Evolutionary conservation across 2,888 invertebrate genomes (phyloP), one percentile per base, ranked within the genome.

Genomic region (Tolmerus cingulatus): DNA sequence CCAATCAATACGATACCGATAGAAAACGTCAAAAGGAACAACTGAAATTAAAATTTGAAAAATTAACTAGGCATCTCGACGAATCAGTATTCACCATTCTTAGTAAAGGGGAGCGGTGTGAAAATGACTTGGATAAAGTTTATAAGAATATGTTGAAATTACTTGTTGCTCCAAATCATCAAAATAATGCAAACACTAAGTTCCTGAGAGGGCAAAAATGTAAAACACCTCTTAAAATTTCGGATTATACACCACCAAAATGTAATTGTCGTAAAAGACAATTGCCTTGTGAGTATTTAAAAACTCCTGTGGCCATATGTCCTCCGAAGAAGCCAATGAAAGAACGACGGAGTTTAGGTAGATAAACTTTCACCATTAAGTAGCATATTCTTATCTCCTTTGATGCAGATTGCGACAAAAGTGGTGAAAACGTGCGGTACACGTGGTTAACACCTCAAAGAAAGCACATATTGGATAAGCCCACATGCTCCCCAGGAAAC

Each of bases 401-500:
- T 51, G 2, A 51, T 51, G n/a, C 1, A 51, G 51, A 19, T 5
- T n/a, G 7, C 51, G 51, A n/a, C n/a, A n/a, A n/a, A n/a, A n/a
- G n/a, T n/a, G n/a, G n/a, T n/a, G n/a, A 8, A 55, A 55, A 55
- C 8, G 66, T 27, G 9, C 14, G 4, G 7, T 66, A 66, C 12
- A 27, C 27, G 12, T 66, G 66, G 66, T 12, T 51, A 27, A 79
- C 79, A 14, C 94, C 94, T 27, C 95, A 95, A 90, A 95, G 95
- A 91, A 92, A 95, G 46, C 93, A 94, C 87, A 96, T 95, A 95
- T 93, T 93, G 2, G 94, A 94, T 79, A 93, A 94, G 37, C 95
- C 94, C 90, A 94, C 94, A 0, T 93, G 93, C 14, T 96, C 95
- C 90, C 94, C 94, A n/a, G 96, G 96, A 1, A 91, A 93, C 1